Base-by-base conservation (phyloP, 2,797 vertebrate genomes). In the Artibeus jamaicensis region DNA sequence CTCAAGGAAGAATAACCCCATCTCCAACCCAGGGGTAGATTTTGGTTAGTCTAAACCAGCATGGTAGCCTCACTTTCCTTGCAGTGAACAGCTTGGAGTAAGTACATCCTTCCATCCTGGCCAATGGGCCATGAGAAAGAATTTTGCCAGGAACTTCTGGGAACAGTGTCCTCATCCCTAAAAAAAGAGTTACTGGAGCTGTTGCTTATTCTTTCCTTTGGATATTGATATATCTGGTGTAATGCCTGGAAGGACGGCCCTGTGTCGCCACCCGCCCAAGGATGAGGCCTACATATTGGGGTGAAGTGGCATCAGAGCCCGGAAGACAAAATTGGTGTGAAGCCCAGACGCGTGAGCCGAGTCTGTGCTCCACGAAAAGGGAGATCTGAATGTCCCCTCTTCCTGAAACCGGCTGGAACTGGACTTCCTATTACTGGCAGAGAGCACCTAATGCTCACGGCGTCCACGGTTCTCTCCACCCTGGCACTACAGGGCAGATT, bases 341-440 rank as follows among this genome's bases (percentile, higher is more conserved):
- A 62, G 19, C 18, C 57, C 15, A 21, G 5, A 50, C 2, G 3
- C 5, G 5, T 3, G 81, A 22, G 29, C 48, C 0, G n/a, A 62
- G 68, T 39, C 24, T 1, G 1, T 19, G 57, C 3, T 19, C 74
- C 50, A 19, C 9, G 6, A 10, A 42, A 81, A 48, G 65, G 19
- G 24, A 59, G 74, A 46, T 6, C 3, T 0, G 14, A n/a, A 50
- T n/a, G 19, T 19, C 26, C 73, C 48, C 48, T 44, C 39, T 57
- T 48, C 46, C 10, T 12, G 1, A 79, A 59, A 9, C 9, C 12
- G n/a, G 50, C 9, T 53, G 67, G 22, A 22, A 10, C 55, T 44
- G 50, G 44, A 50, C 39, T 71, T 71, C 22, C 39, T 79, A 1
- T 32, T 2, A 48, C 39, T 67, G 57, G 15, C 4, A 18, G 53